These are phyloP conservation scores for Sander lucioperca DNA, from an alignment of 2,113 vertebrate species.

Conservation along the genomic window DNA sequence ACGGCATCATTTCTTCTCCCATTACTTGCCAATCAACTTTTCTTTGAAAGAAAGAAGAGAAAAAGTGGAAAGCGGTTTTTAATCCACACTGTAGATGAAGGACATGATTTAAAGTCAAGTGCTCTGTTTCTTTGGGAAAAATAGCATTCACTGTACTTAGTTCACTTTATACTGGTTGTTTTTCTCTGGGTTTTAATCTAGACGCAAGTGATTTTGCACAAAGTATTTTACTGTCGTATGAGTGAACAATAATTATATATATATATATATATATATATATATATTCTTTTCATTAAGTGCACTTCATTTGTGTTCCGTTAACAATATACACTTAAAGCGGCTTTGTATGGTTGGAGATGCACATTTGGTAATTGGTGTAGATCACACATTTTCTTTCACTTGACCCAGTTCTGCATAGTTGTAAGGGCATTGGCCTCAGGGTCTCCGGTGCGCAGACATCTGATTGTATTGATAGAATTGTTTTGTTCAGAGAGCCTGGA, in stretches of 20 bases:
- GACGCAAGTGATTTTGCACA: constrained; percentile 15
- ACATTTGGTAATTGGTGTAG: constrained; percentile 29
- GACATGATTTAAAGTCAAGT: constrained; percentile 25
- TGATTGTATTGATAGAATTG: constrained; percentile 17
- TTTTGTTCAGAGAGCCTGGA: constrained; percentile 56
- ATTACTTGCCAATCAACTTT: constrained; percentile 40
- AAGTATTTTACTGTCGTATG: constrained; percentile 39
- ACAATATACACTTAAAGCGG: constrained; percentile 12
- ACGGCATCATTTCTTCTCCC: constrained; percentile 53
- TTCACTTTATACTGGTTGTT: constrained; percentile 42
- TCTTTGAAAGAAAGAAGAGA: neutral
- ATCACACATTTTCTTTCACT: constrained; percentile 34
- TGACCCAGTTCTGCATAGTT: constrained; percentile 20
- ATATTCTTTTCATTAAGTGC: neutral
- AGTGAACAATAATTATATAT: constrained; percentile 3
- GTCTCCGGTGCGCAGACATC: constrained; percentile 25
- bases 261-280: neutral
- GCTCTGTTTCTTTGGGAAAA: constrained; percentile 26
- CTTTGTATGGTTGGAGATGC: constrained; percentile 18
- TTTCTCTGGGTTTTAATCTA: constrained; percentile 25
- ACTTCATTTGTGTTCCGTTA: constrained; percentile 12
- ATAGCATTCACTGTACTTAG: constrained; percentile 30
- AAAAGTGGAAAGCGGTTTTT: constrained; percentile 33
- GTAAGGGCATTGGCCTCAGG: constrained; percentile 2
- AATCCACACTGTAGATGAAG: constrained; percentile 48